phyloP scores from a whole-genome alignment of 2,797 vertebrate genomes.

The Myoxocephalus aenaeus region DNA sequence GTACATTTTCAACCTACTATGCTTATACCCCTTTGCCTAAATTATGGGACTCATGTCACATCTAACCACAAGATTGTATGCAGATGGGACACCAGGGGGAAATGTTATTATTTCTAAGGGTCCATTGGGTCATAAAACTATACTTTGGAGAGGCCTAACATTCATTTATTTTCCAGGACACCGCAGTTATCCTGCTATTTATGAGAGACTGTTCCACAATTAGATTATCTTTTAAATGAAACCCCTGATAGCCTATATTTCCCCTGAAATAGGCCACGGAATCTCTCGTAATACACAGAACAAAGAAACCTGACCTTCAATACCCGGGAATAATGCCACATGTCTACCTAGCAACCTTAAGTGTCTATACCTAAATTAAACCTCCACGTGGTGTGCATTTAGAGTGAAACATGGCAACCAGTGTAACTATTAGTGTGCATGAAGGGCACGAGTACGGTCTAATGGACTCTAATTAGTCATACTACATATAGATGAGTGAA shows the following conservation, averaged over 20 bases:
- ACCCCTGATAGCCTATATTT: constrained; percentile 18
- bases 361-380: constrained; percentile 28
- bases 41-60: no score
- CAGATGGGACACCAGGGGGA: background rate
- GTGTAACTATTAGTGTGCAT: background rate
- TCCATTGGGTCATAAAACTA: background rate
- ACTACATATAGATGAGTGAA: constrained; percentile 12
- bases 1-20: background rate
- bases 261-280: constrained; percentile 50
- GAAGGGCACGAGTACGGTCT: constrained; percentile 19
- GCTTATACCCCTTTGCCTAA: background rate
- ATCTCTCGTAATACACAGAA: constrained; percentile 20
- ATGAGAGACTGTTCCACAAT: background rate
- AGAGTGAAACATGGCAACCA: constrained; percentile 35
- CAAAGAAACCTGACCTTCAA: constrained; percentile 42
- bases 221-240: background rate
- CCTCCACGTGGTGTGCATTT: constrained; percentile 1
- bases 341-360: constrained; percentile 59
- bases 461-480: constrained; percentile 32
- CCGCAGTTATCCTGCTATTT: background rate
- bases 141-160: background rate
- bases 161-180: background rate
- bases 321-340: constrained; percentile 15
- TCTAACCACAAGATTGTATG: background rate
- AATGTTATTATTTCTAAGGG: background rate